Percentiles rank a stretch among this genome's conserved stretches.
Evolutionary conservation across 2,113 vertebrate species (phyloP).

Genomic region (Atherinomorus stipes): DNA sequence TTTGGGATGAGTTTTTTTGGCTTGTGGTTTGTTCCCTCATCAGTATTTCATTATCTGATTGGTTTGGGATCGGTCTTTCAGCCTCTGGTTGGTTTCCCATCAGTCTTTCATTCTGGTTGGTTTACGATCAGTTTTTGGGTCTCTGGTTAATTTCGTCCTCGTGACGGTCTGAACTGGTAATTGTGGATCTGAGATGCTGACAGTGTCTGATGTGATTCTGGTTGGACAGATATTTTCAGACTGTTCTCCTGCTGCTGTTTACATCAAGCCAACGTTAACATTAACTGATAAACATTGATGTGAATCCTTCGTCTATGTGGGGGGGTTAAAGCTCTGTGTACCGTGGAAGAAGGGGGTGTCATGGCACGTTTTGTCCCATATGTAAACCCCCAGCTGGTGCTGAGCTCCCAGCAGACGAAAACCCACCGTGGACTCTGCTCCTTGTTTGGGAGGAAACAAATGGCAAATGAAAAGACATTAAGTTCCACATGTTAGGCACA

Average conservation of each 20-base stretch:
- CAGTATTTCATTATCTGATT: too few relatives aligned
- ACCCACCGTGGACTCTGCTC: slow-evolving; percentile 44
- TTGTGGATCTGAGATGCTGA: too few relatives aligned
- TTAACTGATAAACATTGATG: slow-evolving; percentile 3
- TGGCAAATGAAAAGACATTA: slow-evolving; percentile 79
- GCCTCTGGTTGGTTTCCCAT: too few relatives aligned
- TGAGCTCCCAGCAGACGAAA: slow-evolving; percentile 44
- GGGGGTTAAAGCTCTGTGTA: background rate
- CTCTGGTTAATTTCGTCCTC: too few relatives aligned
- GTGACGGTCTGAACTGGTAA: too few relatives aligned
- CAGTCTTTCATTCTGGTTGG: too few relatives aligned
- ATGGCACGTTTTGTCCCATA: slow-evolving; percentile 32
- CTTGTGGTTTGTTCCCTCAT: too few relatives aligned
- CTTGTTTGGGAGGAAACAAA: slow-evolving; percentile 78
- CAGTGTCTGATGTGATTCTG: too few relatives aligned
- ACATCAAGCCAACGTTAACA: slow-evolving; percentile 2
- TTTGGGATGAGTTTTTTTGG: too few relatives aligned
- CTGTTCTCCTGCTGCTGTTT: slow-evolving; percentile 8
- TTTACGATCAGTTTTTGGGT: too few relatives aligned
- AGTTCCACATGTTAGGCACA: slow-evolving; percentile 79
- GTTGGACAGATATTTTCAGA: too few relatives aligned
- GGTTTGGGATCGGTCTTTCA: too few relatives aligned
- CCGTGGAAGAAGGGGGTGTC: slow-evolving; percentile 1
- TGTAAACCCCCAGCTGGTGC: slow-evolving; percentile 73
- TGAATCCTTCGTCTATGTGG: background rate